Base-by-base conservation (phyloP, 2,888 invertebrate species). In the Deroplatys truncata region DNA sequence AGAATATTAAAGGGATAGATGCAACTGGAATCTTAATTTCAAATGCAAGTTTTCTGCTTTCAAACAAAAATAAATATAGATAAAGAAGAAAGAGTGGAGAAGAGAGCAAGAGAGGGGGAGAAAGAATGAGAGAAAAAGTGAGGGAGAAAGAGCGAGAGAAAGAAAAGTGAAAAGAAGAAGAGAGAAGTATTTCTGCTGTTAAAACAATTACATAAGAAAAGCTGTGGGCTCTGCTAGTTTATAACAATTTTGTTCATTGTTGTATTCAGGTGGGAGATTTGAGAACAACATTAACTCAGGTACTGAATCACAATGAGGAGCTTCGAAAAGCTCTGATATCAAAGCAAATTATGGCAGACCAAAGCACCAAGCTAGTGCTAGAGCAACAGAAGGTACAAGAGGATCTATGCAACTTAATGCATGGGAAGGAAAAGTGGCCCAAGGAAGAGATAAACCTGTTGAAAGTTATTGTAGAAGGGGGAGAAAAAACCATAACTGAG, bases 311-410 rank as follows among this genome's bases (percentile, higher is more conserved):
- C 49, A 95, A 95, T 88, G 94, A 94, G 89, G 94, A 94, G 88
- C 92, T 95, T 84, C 93, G 94, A n/a, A 94, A 94, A 88, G 91
- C 92, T 83, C 92, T 96, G 89, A 92, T 94, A 13, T 94, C 95
- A 91, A 95, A 95, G 91, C 95, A 95, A 82, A 94, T 95, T 89
- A 94, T 95, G 90, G 92, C 96, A 16, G 95, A 95, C 88, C 95
- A 95, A 88, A 95, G 95, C 91, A 95, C 94, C 90, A 95, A 95
- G 89, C 94, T 95, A 90, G 94, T 96, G 92, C 94, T 94, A 91
- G 95, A 95, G 92, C 95, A 95, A 94, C 95, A 95, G 93, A 95
- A 95, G 92, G 94, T 95, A 91, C 93, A 96, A 91, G 95, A 95
- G 93, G 95, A 95, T 92, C 94, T 95, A 16, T 95, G 95, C 91